These are phyloP conservation scores for Plectropomus leopardus DNA, from an alignment of 2,113 vertebrate genomes.

Conservation along the genomic window DNA sequence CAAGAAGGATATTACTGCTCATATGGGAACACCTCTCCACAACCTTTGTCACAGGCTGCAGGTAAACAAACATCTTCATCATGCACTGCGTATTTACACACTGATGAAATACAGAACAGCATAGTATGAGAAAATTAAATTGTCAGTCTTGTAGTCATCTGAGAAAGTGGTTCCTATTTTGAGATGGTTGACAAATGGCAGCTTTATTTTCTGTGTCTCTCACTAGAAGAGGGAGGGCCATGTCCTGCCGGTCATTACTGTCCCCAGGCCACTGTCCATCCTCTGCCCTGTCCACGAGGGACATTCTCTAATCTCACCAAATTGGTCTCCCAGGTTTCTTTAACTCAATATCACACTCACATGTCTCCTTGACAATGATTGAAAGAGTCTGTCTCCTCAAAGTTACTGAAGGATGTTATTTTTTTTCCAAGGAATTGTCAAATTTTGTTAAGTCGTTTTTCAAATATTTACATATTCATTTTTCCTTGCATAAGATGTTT, in stretches of 20 bases:
- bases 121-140: background rate
- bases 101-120: background rate
- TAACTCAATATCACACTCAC: slow-evolving; percentile 26
- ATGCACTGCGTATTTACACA: background rate
- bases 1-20: slow-evolving; percentile 89
- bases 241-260: slow-evolving; percentile 91
- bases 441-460: background rate
- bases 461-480: background rate
- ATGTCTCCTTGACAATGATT: slow-evolving; percentile 8
- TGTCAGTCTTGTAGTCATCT: background rate
- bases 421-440: background rate
- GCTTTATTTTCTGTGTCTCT: slow-evolving; percentile 40
- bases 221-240: slow-evolving; percentile 85
- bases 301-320: slow-evolving; percentile 86
- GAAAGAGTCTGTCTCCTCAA: background rate
- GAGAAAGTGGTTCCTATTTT: background rate
- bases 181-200: slow-evolving; percentile 30
- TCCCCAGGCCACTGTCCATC: slow-evolving; percentile 81
- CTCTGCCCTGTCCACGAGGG: slow-evolving; percentile 88
- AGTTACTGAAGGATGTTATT: background rate
- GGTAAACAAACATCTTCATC: slow-evolving; percentile 71
- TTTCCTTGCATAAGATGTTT: background rate
- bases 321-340: slow-evolving; percentile 85
- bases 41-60: slow-evolving; percentile 75
- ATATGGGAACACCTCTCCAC: slow-evolving; percentile 83